Evolutionary conservation across 2,113 vertebrate genomes (phyloP), one percentile per base, ranked within the genome.

Genomic region (Colossoma macropomum): DNA sequence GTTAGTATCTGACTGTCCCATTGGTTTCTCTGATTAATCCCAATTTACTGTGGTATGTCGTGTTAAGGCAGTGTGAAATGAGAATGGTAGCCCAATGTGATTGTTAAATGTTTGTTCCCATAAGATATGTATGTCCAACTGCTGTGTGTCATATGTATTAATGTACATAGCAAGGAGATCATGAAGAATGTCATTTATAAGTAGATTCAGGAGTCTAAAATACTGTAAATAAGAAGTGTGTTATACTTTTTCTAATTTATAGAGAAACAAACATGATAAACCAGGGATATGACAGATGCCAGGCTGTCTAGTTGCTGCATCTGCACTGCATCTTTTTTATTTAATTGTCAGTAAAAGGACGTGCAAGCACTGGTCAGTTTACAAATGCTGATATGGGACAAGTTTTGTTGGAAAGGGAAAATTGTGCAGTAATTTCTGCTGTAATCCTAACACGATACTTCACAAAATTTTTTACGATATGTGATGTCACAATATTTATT

Each of bases 201-300:
- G 34, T 38, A 70, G 34, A 23, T 38, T 38, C 15, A 30, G 12
- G 27, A 68, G 30, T 8, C 38, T 41, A 23, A 41, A 70, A 41
- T 19, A 38, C 5, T 38, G 23, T 71, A 71, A 13, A 71, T n/a
- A 70, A 41, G 23, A 25, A 11, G 56, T n/a, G 8, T 9, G 6
- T 10, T 25, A 4, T n/a, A 2, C 54, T 60, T n/a, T 62, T 25
- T 27, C 5, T 25, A 0, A 27, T 62, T 62, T 25, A n/a, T 70
- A 45, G 30, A 70, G 48, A 25, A 70, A 70, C 30, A 79, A 70
- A 80, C 16, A 25, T 60, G 68, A 78, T 78, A n/a, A 78, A 12
- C 25, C 70, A 21, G 16, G 11, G 66, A 80, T 27, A 9, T 45
- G 78, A 80, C 21, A 25, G 78, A 80, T 4, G 66, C 23, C n/a